A percentile compares a stretch with the other conserved stretches of the same genome.
phyloP scores from a whole-genome alignment of 2,888 invertebrate species.

The Lithophane ornitopus region DNA sequence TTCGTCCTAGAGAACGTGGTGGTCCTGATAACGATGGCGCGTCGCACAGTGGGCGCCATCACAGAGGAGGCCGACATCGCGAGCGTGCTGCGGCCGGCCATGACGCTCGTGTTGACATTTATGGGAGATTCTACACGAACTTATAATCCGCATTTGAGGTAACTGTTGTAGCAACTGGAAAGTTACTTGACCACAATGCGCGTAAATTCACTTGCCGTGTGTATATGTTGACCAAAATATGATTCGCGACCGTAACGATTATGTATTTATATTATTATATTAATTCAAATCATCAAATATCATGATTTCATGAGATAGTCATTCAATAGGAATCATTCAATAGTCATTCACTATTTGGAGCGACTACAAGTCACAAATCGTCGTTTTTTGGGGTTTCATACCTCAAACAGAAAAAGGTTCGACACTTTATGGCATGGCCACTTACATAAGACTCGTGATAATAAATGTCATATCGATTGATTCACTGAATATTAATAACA shows the following conservation, averaged over 20 bases:
- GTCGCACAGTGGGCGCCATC: constrained; percentile 89
- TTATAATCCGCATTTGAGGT: constrained; percentile 96
- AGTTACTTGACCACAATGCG: background rate
- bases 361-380: background rate
- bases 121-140: constrained; percentile 96
- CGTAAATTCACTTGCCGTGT: background rate
- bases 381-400: no score
- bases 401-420: no score
- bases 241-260: no score
- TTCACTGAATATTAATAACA: background rate
- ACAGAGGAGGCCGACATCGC: constrained; percentile 92
- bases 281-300: background rate
- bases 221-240: background rate
- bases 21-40: constrained; percentile 94
- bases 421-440: background rate
- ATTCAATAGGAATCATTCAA: background rate
- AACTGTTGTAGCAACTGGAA: background rate
- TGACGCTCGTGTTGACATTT: constrained; percentile 95
- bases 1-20: constrained; percentile 97
- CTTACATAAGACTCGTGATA: background rate
- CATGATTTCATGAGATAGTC: background rate
- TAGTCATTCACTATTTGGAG: background rate
- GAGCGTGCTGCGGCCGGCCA: constrained; percentile 92
- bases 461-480: background rate
- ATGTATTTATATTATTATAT: background rate